Conservation (phyloP, 2,888 invertebrate species). For the Tetranychus piercei region DNA sequence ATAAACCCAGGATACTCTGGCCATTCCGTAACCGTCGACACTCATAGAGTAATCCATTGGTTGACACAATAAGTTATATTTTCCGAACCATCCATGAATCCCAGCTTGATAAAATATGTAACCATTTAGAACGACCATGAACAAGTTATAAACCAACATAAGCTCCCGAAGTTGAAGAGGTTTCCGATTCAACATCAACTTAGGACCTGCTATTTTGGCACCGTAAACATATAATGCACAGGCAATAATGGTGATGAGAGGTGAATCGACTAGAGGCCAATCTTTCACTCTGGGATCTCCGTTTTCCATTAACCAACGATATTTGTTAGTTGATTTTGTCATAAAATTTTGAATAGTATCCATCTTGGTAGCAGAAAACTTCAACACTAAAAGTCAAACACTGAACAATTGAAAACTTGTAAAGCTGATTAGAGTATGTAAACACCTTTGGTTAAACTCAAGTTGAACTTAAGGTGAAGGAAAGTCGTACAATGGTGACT, state of each 20-base stretch:
- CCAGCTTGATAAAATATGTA: constrained; percentile 51
- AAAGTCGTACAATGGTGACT: no score
- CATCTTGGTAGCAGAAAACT: no score
- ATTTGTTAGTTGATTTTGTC: background rate
- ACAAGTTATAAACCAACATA: constrained; percentile 64
- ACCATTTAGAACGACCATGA: constrained; percentile 69
- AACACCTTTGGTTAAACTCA: no score
- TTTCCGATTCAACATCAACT: constrained; percentile 69
- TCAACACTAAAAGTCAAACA: no score
- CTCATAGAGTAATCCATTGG: constrained; percentile 51
- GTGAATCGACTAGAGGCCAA: constrained; percentile 76
- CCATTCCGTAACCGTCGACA: constrained; percentile 52
- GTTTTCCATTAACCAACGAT: background rate
- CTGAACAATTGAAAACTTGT: no score
- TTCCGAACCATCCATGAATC: constrained; percentile 55
- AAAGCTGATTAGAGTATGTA: no score
- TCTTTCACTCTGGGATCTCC: constrained; percentile 69
- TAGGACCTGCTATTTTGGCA: constrained; percentile 60
- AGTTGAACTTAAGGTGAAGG: no score
- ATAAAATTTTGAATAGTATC: no score
- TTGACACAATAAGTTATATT: constrained; percentile 72
- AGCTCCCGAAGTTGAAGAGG: constrained; percentile 58
- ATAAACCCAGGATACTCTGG: constrained; percentile 68
- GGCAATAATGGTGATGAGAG: constrained; percentile 60
- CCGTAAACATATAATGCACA: constrained; percentile 66